Percentiles rank a stretch among this genome's conserved stretches.
These are phyloP conservation scores for Dromius quadrimaculatus DNA, from an alignment of 2,888 invertebrate species.

Conservation along the genomic window DNA sequence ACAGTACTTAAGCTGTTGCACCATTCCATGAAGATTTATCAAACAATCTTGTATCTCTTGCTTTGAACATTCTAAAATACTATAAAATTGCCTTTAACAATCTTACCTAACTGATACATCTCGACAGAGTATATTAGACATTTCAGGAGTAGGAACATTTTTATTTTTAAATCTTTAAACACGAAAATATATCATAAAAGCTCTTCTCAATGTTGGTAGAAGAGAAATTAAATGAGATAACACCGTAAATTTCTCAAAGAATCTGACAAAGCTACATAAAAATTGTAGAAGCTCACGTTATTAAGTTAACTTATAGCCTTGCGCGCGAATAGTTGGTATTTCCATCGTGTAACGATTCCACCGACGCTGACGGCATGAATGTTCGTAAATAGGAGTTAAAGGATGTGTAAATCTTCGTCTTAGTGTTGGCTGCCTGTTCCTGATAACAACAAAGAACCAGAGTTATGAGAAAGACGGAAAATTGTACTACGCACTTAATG, in stretches of 20 bases:
- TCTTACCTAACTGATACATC: no score
- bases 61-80: no score
- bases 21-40: no score
- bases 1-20: no score
- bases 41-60: no score
- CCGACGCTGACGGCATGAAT: slow-evolving; percentile 5
- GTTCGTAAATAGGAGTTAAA: slow-evolving; percentile 50
- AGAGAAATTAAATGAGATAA: slow-evolving; percentile 1
- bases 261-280: slow-evolving; percentile 1
- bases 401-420: slow-evolving; percentile 49
- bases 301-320: slow-evolving; percentile 3
- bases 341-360: neutral
- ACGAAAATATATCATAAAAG: neutral
- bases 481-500: neutral
- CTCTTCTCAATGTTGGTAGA: neutral
- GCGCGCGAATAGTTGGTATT: neutral
- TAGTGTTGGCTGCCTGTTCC: slow-evolving; percentile 44
- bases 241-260: slow-evolving; percentile 1
- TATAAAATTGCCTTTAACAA: no score
- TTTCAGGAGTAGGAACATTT: neutral
- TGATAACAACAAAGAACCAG: slow-evolving; percentile 47
- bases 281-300: neutral
- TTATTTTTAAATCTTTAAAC: neutral
- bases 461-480: slow-evolving; percentile 41
- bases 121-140: no score